Conservation (phyloP, 2,113 vertebrate species). For the Rhinolophus sinicus region DNA sequence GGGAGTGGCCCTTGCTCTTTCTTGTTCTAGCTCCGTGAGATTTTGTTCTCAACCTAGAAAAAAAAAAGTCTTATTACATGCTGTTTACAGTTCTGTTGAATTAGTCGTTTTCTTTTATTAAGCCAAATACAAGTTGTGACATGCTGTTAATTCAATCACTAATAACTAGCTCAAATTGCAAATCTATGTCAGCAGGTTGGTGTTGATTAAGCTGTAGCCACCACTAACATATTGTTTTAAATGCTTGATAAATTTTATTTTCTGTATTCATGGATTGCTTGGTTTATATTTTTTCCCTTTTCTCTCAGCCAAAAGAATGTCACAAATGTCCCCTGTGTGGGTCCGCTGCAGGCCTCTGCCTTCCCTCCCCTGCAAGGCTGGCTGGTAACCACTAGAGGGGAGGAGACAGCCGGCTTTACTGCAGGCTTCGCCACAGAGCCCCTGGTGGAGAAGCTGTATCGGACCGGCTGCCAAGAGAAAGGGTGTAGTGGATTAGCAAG, state of each 20-base stretch:
- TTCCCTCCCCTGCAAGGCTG: conserved; percentile 84
- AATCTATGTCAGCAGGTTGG: conserved; percentile 87
- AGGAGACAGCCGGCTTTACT: conserved; percentile 88
- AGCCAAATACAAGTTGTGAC: conserved; percentile 89
- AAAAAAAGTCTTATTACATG: conserved; percentile 65
- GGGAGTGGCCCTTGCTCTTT: background rate
- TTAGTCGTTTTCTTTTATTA: conserved; percentile 84
- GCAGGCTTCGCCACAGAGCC: conserved; percentile 78
- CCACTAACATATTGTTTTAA: conserved; percentile 86
- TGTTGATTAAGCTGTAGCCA: conserved; percentile 88
- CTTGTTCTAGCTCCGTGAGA: conserved; percentile 19
- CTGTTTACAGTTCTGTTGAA: conserved; percentile 76
- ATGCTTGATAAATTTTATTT: conserved; percentile 87
- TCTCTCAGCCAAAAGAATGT: conserved; percentile 75
- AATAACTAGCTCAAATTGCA: conserved; percentile 87
- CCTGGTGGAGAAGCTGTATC: conserved; percentile 83
- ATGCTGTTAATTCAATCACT: conserved; percentile 88
- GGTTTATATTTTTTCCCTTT: conserved; percentile 8
- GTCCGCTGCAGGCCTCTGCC: conserved; percentile 77
- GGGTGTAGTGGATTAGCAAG: conserved; percentile 83
- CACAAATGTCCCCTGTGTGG: conserved; percentile 78
- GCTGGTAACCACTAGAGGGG: conserved; percentile 90
- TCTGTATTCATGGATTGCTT: conserved; percentile 75
- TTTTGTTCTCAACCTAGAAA: background rate
- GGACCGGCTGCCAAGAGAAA: conserved; percentile 81